Evolutionary conservation across 2,113 vertebrate species (phyloP).

Genomic region (Sciurus niger): DNA sequence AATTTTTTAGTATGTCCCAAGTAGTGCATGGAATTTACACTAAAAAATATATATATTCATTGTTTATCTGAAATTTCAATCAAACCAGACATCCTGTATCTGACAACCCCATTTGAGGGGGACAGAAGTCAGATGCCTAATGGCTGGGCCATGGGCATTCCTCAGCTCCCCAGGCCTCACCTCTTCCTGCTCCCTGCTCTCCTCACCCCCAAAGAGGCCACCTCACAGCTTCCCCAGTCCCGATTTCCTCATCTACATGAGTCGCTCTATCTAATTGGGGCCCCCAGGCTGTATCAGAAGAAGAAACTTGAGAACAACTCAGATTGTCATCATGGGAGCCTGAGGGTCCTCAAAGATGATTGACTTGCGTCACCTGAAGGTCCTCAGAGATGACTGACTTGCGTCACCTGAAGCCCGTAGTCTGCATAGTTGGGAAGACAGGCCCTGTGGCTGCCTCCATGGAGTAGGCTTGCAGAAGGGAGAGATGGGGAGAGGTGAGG

Average conservation of each 20-base stretch:
- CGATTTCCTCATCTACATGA: constrained; percentile 54
- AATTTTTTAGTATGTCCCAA: not conserved
- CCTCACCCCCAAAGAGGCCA: not conserved
- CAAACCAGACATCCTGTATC: not conserved
- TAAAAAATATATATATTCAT: not conserved
- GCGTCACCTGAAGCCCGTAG: not conserved
- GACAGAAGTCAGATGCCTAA: not conserved
- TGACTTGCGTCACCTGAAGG: constrained; percentile 24
- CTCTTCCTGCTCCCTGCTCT: not conserved
- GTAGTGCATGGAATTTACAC: not conserved
- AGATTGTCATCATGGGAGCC: constrained; percentile 10
- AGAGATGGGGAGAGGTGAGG: not conserved
- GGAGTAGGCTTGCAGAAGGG: not conserved
- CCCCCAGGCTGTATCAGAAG: not conserved
- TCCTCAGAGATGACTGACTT: not conserved
- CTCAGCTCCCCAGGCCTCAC: not conserved
- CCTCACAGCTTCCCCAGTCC: constrained; percentile 60
- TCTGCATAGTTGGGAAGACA: not conserved
- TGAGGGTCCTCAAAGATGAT: not conserved
- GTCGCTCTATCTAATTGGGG: constrained; percentile 26
- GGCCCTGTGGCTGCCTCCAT: accelerated
- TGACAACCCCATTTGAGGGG: not conserved
- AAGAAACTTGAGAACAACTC: constrained; percentile 42
- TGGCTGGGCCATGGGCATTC: not conserved
- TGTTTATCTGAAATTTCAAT: not conserved